Evolutionary conservation across 30 jellyfish, hydroid and myxozoan genomes (phyloP).

Genomic region (Aurelia sp.): DNA sequence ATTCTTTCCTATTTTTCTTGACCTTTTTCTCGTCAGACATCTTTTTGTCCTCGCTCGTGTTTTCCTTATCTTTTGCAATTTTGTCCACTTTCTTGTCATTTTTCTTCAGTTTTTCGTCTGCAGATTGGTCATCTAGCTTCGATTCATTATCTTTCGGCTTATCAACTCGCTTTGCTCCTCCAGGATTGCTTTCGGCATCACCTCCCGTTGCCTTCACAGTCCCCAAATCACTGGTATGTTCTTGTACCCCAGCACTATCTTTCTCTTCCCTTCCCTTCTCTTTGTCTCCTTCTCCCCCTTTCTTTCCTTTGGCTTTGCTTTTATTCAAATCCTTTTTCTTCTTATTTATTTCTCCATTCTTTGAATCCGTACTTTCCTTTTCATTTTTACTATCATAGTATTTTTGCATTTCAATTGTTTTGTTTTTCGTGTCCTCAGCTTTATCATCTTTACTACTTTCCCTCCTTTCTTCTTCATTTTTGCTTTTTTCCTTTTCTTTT

Average conservation of each 20-base stretch:
- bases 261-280: neutral
- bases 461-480: neutral
- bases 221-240: conserved; percentile 25
- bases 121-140: neutral
- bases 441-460: conserved; percentile 1
- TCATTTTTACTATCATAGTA: neutral
- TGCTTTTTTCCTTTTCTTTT: neutral
- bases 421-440: neutral
- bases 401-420: neutral
- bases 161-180: neutral
- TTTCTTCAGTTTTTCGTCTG: neutral
- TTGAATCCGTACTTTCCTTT: neutral
- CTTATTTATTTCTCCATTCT: neutral
- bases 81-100: neutral
- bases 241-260: neutral
- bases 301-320: conserved; percentile 35
- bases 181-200: conserved; percentile 40
- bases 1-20: neutral
- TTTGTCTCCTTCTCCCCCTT: conserved; percentile 5
- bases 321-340: conserved; percentile 10
- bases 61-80: neutral
- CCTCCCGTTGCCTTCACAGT: conserved; percentile 43
- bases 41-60: neutral
- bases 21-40: neutral
- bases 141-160: neutral